These are phyloP conservation scores for Zosterops hypoxanthus DNA, from an alignment of 2,113 vertebrate species.

Conservation along the genomic window DNA sequence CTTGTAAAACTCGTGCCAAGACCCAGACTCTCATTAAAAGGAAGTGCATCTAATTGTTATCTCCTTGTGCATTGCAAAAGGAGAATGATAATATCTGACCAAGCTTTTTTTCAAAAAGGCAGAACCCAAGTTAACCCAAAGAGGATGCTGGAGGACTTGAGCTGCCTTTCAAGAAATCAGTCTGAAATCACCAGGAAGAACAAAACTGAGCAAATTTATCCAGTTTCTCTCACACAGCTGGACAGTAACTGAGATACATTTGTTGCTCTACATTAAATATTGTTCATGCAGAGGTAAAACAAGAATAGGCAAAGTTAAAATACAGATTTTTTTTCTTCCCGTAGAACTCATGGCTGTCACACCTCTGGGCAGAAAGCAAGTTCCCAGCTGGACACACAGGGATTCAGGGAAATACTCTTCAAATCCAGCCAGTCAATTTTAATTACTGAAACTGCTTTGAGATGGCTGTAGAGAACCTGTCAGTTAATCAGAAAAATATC, in stretches of 20 bases:
- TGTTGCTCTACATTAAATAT: background rate
- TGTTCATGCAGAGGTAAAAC: background rate
- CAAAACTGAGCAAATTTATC: background rate
- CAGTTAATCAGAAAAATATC: background rate
- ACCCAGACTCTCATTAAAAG: background rate
- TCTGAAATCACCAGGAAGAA: background rate
- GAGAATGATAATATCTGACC: background rate
- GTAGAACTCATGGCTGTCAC: background rate
- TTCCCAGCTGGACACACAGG: background rate
- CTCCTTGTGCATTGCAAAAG: background rate
- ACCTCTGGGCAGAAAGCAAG: background rate
- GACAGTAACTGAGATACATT: background rate
- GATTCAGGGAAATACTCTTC: background rate
- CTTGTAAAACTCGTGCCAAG: background rate
- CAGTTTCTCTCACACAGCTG: background rate
- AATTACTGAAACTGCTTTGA: background rate
- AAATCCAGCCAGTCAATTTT: background rate
- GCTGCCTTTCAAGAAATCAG: background rate
- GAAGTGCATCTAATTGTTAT: background rate
- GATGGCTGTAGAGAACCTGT: background rate
- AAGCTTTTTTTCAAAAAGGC: background rate
- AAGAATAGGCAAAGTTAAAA: background rate
- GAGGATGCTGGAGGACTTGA: constrained; percentile 18
- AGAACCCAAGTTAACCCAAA: background rate
- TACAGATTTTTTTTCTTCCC: background rate